Percentiles rank a stretch among this genome's conserved stretches.
Evolutionary conservation across 2,797 vertebrate species (phyloP).

Genomic region (Spea hammondii): DNA sequence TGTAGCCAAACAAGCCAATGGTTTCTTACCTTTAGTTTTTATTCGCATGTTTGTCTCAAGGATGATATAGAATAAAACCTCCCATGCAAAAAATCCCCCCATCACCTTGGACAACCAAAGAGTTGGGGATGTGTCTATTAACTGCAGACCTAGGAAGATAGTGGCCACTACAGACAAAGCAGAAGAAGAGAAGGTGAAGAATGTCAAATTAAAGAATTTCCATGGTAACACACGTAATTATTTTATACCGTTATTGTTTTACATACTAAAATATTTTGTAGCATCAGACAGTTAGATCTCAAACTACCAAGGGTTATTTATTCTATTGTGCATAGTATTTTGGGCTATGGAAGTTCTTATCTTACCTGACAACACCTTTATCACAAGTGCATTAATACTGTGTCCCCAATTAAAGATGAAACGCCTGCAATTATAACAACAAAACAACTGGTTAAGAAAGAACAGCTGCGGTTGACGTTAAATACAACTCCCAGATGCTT

Average conservation of each 20-base stretch:
- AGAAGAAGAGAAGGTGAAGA: too few species aligned
- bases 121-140: constrained; percentile 57
- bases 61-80: constrained; percentile 60
- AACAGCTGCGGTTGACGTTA: too few species aligned
- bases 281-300: too few species aligned
- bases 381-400: constrained; percentile 59
- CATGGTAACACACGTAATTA: background rate
- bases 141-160: constrained; percentile 70
- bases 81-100: constrained; percentile 74
- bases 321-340: too few species aligned
- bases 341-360: background rate
- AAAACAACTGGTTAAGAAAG: constrained; percentile 12
- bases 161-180: constrained; percentile 62
- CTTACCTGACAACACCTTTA: constrained; percentile 70
- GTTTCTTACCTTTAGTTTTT: constrained; percentile 60
- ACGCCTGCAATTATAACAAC: constrained; percentile 60
- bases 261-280: too few species aligned
- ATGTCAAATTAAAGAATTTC: background rate
- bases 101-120: constrained; percentile 71
- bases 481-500: too few species aligned
- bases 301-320: too few species aligned
- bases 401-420: constrained; percentile 69
- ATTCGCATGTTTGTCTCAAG: constrained; percentile 56
- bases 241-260: background rate
- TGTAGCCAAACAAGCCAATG: too few species aligned